Base-by-base conservation (phyloP, 2,797 vertebrate genomes). In the Microctenopoma steveboyesi region DNA sequence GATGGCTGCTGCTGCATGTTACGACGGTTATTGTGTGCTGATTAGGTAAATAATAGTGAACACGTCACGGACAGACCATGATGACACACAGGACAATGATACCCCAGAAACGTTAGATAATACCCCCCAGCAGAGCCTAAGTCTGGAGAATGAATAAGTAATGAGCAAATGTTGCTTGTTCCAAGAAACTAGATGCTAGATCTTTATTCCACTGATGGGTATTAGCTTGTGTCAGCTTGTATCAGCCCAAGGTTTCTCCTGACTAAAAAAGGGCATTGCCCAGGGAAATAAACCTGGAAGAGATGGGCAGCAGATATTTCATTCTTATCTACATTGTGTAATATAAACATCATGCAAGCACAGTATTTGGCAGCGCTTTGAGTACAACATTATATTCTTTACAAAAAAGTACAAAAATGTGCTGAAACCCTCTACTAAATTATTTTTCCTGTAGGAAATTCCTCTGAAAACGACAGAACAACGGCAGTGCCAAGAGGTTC, bases 401-500 rank as follows among this genome's bases (percentile, higher is more conserved):
- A 12, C 5, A 33, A 39, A 39, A 39, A 39, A 39, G 4, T 12
- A 10, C 37, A 39, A 10, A 39, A 8, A 27, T 46, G 13, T 39
- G 18, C 13, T 57, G 40, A 3, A 66, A 57, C 35, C 72, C 4
- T 72, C 30, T 71, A n/a, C n/a, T 22, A 12, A 47, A 39, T 39
- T 64, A 0, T 83, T 14, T 78, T 4, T 16, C 50, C 46, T 78
- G 16, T 78, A 95, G 93, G 79, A 49, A 33, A 86, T 86, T 55
- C 39, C 68, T 15, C 58, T 94, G 51, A 57, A 65, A 14, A 2
- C 72, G 13, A 50, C 62, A 1, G 64, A 2, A 0, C 51, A 52
- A 12, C 49, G 72, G 6, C 42, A 61, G 14, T 91, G 92, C 45
- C 14, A 39, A 77, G 64, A 86, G 84, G 92, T 94, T 0, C 10